These are phyloP conservation scores for Candidula unifasciata DNA, from an alignment of 2,888 invertebrate genomes.

Conservation along the genomic window DNA sequence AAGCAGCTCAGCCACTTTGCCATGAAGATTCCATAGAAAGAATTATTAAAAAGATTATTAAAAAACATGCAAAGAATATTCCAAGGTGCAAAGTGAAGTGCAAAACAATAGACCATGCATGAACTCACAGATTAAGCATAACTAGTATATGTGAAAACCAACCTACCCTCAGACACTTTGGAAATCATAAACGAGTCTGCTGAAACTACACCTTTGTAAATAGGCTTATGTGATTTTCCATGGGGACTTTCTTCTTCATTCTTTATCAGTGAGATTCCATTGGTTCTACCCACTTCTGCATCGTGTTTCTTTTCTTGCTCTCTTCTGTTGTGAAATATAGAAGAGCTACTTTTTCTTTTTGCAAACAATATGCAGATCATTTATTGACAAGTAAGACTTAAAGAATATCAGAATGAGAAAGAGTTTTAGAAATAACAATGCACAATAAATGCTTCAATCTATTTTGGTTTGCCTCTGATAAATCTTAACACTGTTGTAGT, in stretches of 20 bases:
- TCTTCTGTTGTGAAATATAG: constrained; percentile 13
- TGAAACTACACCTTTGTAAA: not conserved
- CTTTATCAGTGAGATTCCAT: not conserved
- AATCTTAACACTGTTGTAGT: too few species aligned
- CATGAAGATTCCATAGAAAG: too few species aligned
- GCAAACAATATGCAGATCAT: not conserved
- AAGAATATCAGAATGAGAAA: not conserved
- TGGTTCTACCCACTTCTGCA: not conserved
- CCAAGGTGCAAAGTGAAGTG: too few species aligned
- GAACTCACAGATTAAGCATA: too few species aligned
- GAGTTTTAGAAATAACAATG: not conserved
- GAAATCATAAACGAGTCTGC: not conserved
- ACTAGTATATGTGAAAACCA: not conserved
- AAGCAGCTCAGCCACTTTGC: too few species aligned
- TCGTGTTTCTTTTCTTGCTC: constrained; percentile 29
- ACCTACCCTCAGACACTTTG: constrained; percentile 16
- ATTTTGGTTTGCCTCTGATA: too few species aligned
- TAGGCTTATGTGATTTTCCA: not conserved
- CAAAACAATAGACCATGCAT: too few species aligned
- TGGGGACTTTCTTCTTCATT: not conserved
- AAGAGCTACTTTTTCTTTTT: not conserved
- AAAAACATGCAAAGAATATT: too few species aligned
- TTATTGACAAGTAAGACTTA: not conserved
- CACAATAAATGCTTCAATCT: not conserved
- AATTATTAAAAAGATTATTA: too few species aligned